Base-by-base conservation (phyloP, 2,113 vertebrate species). In the Hydropotes inermis region DNA sequence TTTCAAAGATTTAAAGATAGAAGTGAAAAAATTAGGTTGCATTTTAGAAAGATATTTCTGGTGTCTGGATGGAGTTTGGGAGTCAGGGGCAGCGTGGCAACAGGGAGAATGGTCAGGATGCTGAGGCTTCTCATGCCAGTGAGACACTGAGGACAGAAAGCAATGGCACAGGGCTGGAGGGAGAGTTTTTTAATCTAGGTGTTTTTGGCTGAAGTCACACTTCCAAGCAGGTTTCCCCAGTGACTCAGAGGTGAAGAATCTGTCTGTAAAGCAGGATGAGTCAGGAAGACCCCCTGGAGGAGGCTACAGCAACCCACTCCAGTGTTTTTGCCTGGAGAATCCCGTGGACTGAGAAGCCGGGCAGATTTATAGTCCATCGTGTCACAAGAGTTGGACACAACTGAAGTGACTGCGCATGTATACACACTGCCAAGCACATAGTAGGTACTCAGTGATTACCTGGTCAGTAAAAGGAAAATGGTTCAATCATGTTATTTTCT, bases 91-190 rank as follows among this genome's bases (percentile, higher is more conserved):
- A 87, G 30, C 27, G 3, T 61, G 39, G 45, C 64, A n/a, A 78
- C 16, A 54, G 3, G 52, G 1, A 95, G 64, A 27, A 5, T 81
- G 19, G 45, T 39, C 64, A 28, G 14, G 12, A 30, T 30, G 5
- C 10, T 28, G 25, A 43, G 4, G 10, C 21, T 54, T 45, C 55
- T 78, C 12, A n/a, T 47, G 12, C 1, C 13, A 55, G 2, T 28
- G 7, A 87, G 67, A 83, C 82, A 67, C 3, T 23, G 8, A 86
- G 17, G 21, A 54, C 23, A 58, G 64, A 55, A 27, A 39, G 13
- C 33, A 1, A 3, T 19, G 25, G 25, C 23, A 3, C 50, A 79
- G 30, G 43, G 9, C 5, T 3, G 1, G 16, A 0, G 0, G 55
- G 19, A 15, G 7, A 30, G 19, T 30, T 86, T 45, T 19, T 55